phyloP scores from a whole-genome alignment of 2,888 invertebrate species.

The Acleris holmiana region DNA sequence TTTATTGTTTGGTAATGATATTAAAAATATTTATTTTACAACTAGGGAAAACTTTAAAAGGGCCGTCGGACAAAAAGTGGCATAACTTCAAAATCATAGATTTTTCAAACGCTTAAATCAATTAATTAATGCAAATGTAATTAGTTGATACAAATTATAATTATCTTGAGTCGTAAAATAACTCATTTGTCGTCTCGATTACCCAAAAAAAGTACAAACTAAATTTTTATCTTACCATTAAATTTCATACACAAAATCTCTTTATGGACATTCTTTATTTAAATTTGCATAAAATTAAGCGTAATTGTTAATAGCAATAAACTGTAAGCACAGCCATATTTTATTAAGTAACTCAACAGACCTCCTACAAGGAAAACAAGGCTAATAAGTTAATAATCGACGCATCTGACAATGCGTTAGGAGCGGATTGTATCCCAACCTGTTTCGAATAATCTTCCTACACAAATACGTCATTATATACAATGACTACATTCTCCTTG shows the following conservation, averaged over 20 bases:
- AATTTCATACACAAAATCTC: neutral
- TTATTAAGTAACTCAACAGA: neutral
- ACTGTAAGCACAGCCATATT: constrained; percentile 10
- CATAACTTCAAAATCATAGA: constrained; percentile 3
- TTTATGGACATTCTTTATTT: constrained; percentile 14
- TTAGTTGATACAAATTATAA: constrained; percentile 16
- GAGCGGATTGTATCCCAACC: too few relatives aligned
- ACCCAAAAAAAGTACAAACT: neutral
- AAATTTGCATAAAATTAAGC: constrained; percentile 22
- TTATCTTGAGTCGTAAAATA: constrained; percentile 14
- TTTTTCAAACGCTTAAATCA: neutral
- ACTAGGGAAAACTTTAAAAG: too few relatives aligned
- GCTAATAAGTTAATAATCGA: too few relatives aligned
- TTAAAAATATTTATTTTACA: too few relatives aligned
- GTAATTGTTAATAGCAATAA: constrained; percentile 30
- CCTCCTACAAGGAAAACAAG: neutral
- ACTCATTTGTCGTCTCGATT: neutral
- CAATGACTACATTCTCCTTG: too few relatives aligned
- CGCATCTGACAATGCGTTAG: too few relatives aligned
- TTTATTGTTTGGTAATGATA: too few relatives aligned
- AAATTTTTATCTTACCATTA: neutral
- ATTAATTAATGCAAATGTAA: constrained; percentile 21
- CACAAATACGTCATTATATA: too few relatives aligned
- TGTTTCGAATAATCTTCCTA: too few relatives aligned
- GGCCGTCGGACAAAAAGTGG: constrained; percentile 7